Base-by-base conservation (phyloP, 2,797 vertebrate species). In the Eulemur rubriventer region DNA sequence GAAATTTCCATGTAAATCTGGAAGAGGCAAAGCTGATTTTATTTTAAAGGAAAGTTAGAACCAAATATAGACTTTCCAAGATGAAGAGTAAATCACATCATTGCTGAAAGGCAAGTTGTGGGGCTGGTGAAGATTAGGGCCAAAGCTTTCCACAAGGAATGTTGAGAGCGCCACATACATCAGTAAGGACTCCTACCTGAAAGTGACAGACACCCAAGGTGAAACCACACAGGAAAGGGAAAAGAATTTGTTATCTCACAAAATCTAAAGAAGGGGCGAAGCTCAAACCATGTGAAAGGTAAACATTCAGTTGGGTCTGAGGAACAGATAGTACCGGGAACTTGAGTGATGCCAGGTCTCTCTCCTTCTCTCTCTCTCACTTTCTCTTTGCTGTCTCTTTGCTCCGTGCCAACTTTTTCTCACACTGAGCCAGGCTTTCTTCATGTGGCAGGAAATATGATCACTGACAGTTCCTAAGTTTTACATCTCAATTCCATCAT, bases 351-450 rank as follows among this genome's bases (percentile, higher is more conserved):
- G 9, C 28, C 79, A 48, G 33, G 6, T 38, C 20, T 61, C 35
- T 52, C 13, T 76, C 22, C 11, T 41, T 57, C 70, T 28, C 55
- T 63, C 26, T 4, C 18, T 76, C 38, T 33, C 72, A 50, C n/a
- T 65, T n/a, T 69, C 57, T 26, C 16, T 80, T 84, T 81, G 50
- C 50, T 33, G 2, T n/a, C 48, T 95, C 30, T 63, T 78, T 55
- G 43, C 38, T 89, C 38, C 52, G 26, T 79, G 73, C 28, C 79
- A 75, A 7, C 13, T 33, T 89, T 80, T 87, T 70, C 48, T 35
- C 52, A 73, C 55, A 65, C 48, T 20, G 41, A 87, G 24, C 57
- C 67, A 96, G 73, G n/a, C 33, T 93, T 91, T 95, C 75, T 96
- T 33, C 28, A 26, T 57, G 63, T 65, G 75, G 43, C 61, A 91